Evolutionary conservation across 2,888 invertebrate species (phyloP), one percentile per base, ranked within the genome.

Genomic region (Drosophila rubida): DNA sequence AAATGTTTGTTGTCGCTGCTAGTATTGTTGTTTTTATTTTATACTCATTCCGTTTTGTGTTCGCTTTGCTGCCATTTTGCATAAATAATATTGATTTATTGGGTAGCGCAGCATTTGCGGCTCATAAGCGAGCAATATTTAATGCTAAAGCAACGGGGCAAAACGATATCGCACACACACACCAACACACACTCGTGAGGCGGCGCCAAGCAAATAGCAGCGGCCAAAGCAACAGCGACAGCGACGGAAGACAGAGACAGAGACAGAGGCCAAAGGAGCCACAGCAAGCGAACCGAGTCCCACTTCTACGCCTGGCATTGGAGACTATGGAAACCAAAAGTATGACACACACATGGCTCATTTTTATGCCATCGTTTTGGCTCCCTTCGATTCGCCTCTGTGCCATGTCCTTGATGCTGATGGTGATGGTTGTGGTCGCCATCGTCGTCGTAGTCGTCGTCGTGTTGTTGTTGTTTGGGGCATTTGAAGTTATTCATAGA

Each of bases 51-150:
- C 45, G 32, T n/a, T 32, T 51, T n/a, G 53, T 66, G 32, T 37
- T 41, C 13, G 9, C 41, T 39, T 50, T 54, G 57, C 51, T 67
- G 48, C 44, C 69, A 63, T 86, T 81, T 86, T 83, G 87, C 88
- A 85, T 85, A 84, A 88, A 86, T 81, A 88, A 81, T 87, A 87
- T 87, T 89, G 87, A 87, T 87, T 87, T 87, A 87, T 84, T 83
- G 85, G 72, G 49, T 80, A 78, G 87, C 84, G 75, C 80, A 81
- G 67, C 76, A 82, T 87, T 81, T 87, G 83, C 68, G 86, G 80
- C 79, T 75, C 75, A 87, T 75, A 81, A 83, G 73, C 78, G 77
- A 68, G 63, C 80, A 49, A 87, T 82, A 76, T 73, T 87, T 82
- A 87, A 82, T 87, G 86, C 82, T 69, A 74, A 79, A 76, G 63